Percentiles rank a stretch among this genome's conserved stretches.
Conservation (phyloP, 2,113 vertebrate genomes). For the Heliornis fulica region DNA sequence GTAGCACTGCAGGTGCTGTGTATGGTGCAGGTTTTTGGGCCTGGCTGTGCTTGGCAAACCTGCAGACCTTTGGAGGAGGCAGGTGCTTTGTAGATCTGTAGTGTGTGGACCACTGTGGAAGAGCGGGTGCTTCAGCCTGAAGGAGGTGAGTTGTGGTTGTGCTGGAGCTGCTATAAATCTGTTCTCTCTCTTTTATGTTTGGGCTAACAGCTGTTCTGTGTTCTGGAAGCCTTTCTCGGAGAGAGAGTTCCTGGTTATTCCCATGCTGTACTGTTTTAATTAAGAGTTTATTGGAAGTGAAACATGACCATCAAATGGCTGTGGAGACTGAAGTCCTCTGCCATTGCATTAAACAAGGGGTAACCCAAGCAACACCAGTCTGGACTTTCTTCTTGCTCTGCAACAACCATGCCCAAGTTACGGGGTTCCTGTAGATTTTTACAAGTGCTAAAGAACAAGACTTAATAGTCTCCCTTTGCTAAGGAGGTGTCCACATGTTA, state of each 20-base stretch:
- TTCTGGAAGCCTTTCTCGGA: background rate
- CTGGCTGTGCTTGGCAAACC: background rate
- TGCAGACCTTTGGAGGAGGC: background rate
- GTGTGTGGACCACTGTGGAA: background rate
- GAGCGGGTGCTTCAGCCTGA: background rate
- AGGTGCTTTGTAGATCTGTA: background rate
- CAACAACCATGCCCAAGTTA: background rate
- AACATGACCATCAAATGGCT: background rate
- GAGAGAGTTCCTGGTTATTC: constrained; percentile 2
- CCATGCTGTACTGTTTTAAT: background rate
- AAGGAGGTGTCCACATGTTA: background rate
- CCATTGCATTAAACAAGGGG: background rate
- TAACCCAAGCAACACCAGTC: background rate
- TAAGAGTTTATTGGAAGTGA: background rate
- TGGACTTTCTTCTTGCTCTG: background rate
- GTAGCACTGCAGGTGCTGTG: fast-evolving
- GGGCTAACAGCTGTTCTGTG: background rate
- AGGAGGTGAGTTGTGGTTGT: background rate
- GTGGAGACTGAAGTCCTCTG: background rate
- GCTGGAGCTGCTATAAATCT: background rate
- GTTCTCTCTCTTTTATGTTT: background rate
- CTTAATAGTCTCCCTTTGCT: background rate
- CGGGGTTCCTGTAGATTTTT: background rate
- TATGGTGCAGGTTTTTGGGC: background rate
- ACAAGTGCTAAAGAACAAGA: background rate